Percentiles rank a stretch among this genome's conserved stretches.
These are phyloP conservation scores for Chauna torquata DNA, from an alignment of 2,113 vertebrate species.

Conservation along the genomic window DNA sequence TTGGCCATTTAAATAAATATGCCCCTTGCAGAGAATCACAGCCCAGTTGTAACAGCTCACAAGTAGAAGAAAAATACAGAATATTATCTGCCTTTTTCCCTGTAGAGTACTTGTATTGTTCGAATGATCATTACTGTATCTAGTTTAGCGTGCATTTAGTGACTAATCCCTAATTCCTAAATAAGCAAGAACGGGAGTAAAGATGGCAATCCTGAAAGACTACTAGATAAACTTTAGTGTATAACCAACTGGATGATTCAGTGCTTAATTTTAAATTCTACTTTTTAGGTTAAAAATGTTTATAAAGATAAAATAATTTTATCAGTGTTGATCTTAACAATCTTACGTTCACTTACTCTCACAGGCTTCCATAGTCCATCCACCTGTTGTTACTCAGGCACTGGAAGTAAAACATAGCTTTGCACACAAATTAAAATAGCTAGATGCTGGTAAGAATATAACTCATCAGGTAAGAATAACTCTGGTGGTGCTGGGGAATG, in stretches of 20 bases:
- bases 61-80: background rate
- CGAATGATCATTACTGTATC: background rate
- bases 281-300: background rate
- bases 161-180: background rate
- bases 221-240: background rate
- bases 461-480: background rate
- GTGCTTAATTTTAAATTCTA: conserved; percentile 23
- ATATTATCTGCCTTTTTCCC: background rate
- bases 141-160: background rate
- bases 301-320: conserved; percentile 7
- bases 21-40: background rate
- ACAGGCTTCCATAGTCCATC: background rate
- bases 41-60: background rate
- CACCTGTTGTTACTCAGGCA: conserved; percentile 37
- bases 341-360: background rate
- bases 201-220: background rate
- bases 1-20: background rate
- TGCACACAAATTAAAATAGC: background rate
- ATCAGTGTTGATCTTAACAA: background rate
- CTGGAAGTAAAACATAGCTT: background rate
- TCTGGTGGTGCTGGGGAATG: background rate
- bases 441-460: background rate
- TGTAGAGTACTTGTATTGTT: background rate
- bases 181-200: background rate
- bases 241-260: background rate